Evolutionary conservation across 2,113 vertebrate genomes (phyloP).

Genomic region (Oxyruncus cristatus): DNA sequence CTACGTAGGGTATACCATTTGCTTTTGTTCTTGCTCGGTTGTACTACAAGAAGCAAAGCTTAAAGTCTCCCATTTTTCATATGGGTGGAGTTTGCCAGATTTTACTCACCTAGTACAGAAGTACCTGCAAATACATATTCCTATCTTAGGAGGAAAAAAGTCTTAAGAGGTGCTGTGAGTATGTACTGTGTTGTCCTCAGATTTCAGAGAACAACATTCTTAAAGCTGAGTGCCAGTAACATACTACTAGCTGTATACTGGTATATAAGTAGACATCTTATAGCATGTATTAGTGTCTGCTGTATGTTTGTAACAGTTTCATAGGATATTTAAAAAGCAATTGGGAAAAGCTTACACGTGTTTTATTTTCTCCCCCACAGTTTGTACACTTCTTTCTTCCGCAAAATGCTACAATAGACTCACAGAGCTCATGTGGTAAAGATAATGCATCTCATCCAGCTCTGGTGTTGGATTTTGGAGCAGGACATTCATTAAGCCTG

Average conservation of each 20-base stretch:
- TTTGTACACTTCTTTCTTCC: constrained; percentile 72
- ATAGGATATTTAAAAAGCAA: background rate
- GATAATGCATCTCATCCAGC: background rate
- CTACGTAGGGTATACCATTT: background rate
- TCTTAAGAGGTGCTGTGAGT: background rate
- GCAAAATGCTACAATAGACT: constrained; percentile 51
- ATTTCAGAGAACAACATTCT: background rate
- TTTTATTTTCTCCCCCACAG: constrained; percentile 61
- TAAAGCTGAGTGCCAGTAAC: background rate
- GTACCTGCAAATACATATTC: background rate
- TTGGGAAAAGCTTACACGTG: background rate
- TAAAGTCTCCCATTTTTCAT: background rate
- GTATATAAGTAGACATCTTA: background rate
- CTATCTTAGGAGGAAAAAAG: background rate
- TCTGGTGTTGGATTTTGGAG: constrained; percentile 77
- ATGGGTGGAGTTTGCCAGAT: background rate
- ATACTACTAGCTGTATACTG: background rate
- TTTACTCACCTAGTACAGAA: background rate
- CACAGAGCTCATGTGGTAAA: constrained; percentile 78
- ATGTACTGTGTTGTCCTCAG: background rate
- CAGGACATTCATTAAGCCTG: constrained; percentile 75
- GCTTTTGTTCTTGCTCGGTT: background rate
- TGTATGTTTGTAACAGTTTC: background rate
- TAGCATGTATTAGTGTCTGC: background rate
- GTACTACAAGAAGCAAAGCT: background rate